Evolutionary conservation across 2,888 invertebrate genomes (phyloP), one percentile per base, ranked within the genome.

Genomic region (Neoaliturus tenellus): DNA sequence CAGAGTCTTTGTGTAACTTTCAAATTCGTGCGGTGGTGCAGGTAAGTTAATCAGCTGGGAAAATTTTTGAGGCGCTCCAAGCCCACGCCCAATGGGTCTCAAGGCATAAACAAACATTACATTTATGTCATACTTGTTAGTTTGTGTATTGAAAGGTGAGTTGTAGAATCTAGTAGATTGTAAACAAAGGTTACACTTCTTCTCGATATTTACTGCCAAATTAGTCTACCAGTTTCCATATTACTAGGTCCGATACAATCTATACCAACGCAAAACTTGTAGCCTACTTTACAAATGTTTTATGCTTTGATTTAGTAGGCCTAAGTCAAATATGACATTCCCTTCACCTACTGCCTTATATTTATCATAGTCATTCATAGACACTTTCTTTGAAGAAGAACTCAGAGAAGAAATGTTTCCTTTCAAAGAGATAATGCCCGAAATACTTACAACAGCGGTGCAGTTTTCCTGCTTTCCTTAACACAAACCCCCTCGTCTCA

Each of bases 121-220:
- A 51, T 81, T 81, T 58, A 81, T 81, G 6, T 81, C 81, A 62
- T 81, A 81, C 39, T 81, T 81, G n/a, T 51, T 51, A 58, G 20
- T 1, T n/a, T 12, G 31, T 14, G 51, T 39, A 25, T 28, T 58
- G n/a, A 51, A 17, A 33, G 31, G 28, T 58, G 55, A 41, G 17
- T 17, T 14, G 17, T 44, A 75, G 28, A 75, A 14, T 8, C 5
- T n/a, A 14, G 2, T 75, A 25, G 23, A 39, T 31, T 67, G 31
- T 14, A 6, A 71, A 44, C 71, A 71, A 5, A 39, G 3, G 12
- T 35, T 28, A 39, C 71, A 71, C 12, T 23, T 51, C 10, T 4
- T 6, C 23, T 51, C 51, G 10, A 23, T 14, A 20, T 23, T 20
- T 23, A 51, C 51, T 51, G 51, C 20, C 20, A 51, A 23, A 51